Conservation (phyloP, 2,113 vertebrate genomes). For the Montifringilla adamsi region DNA sequence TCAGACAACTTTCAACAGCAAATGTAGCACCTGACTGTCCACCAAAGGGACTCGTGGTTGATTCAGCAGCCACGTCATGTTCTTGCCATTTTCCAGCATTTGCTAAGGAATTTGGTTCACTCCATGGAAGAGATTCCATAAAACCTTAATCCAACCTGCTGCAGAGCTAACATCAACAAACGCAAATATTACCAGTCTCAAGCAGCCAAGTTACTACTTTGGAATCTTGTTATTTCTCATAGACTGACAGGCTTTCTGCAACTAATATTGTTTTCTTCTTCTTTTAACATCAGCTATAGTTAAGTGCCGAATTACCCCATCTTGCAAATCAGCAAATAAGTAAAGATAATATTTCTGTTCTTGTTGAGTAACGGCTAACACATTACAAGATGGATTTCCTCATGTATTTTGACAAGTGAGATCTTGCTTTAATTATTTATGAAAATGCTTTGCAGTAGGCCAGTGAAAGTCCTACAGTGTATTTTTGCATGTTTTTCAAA, state of each 20-base stretch:
- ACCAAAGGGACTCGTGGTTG: neutral
- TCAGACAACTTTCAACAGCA: neutral
- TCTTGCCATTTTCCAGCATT: neutral
- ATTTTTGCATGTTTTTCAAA: slow-evolving; percentile 3
- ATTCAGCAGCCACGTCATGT: neutral
- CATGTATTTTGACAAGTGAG: neutral
- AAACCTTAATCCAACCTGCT: neutral
- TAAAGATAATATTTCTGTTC: neutral
- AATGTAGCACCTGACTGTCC: neutral
- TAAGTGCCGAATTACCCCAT: neutral
- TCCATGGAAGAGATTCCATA: neutral
- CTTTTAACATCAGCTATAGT: neutral
- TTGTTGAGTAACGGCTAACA: neutral
- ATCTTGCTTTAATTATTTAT: slow-evolving; percentile 1
- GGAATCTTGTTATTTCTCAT: neutral
- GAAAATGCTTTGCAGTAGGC: neutral
- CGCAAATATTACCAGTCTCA: neutral
- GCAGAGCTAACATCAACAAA: neutral
- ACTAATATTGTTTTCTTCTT: neutral
- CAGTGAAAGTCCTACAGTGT: neutral
- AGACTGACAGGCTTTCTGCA: neutral
- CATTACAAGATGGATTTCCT: neutral
- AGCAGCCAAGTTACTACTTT: neutral
- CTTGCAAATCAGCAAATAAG: neutral
- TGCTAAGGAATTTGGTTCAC: neutral